Evolutionary conservation across 1,140 invertebrate species (phyloP).

Genomic region (Nasonia longicornis): DNA sequence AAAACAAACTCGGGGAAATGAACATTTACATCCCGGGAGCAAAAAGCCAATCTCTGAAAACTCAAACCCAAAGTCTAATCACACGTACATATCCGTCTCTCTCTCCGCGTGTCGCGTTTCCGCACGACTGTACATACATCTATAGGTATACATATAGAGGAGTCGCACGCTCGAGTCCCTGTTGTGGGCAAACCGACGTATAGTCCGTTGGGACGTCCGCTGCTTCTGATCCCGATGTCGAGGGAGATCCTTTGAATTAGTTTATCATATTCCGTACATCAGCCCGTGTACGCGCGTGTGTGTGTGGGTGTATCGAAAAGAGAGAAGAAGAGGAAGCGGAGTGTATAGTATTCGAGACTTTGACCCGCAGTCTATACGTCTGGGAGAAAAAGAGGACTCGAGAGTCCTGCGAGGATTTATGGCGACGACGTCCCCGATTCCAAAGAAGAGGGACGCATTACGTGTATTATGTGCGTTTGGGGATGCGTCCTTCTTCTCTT

Average conservation of each 20-base stretch:
- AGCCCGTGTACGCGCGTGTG: too few relatives aligned
- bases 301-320: neutral
- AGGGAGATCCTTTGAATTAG: conserved; percentile 38
- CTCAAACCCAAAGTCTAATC: conserved; percentile 24
- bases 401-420: neutral
- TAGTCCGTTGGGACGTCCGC: neutral
- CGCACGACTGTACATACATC: neutral
- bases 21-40: neutral
- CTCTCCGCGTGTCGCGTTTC: neutral
- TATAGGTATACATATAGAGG: too few relatives aligned
- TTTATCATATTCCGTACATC: conserved; percentile 32
- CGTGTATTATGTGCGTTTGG: neutral
- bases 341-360: too few relatives aligned
- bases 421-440: neutral
- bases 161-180: neutral
- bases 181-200: conserved; percentile 14
- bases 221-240: conserved; percentile 8
- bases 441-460: neutral
- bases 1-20: neutral
- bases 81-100: neutral
- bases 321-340: neutral
- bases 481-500: neutral
- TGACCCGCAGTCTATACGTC: too few relatives aligned
- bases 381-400: neutral
- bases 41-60: conserved; percentile 30